These are phyloP conservation scores for Toxonevra muliebris DNA, from an alignment of 2,888 invertebrate species.

Conservation along the genomic window DNA sequence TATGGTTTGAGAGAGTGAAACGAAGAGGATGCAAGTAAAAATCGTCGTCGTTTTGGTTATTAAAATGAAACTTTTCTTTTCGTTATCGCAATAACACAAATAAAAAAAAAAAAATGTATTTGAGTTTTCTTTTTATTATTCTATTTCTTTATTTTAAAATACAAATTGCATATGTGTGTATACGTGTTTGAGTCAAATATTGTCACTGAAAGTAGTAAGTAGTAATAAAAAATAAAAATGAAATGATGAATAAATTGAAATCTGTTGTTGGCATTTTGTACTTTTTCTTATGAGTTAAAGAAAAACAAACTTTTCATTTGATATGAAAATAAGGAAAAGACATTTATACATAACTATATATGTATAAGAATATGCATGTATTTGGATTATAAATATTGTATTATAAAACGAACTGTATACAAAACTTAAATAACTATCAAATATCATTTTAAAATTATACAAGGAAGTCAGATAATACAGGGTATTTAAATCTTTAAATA, in stretches of 20 bases:
- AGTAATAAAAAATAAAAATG: neutral
- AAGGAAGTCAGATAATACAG: too few relatives aligned
- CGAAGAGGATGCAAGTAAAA: conserved; percentile 7
- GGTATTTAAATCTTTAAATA: too few relatives aligned
- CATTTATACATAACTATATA: too few relatives aligned
- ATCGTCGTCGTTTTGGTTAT: conserved; percentile 27
- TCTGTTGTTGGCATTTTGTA: conserved; percentile 36
- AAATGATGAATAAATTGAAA: conserved; percentile 32
- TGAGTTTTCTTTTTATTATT: conserved; percentile 26
- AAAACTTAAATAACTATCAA: too few relatives aligned
- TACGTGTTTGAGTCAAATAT: neutral
- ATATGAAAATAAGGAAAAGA: too few relatives aligned
- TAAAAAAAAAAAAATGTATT: conserved; percentile 4
- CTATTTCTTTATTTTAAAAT: conserved; percentile 2
- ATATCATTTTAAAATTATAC: too few relatives aligned
- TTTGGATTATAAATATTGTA: too few relatives aligned
- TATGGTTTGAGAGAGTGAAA: conserved; percentile 21
- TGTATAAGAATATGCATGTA: too few relatives aligned
- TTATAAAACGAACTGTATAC: too few relatives aligned
- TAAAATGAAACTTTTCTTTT: conserved; percentile 35
- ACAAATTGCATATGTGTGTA: neutral
- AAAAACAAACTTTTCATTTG: too few relatives aligned
- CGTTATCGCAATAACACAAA: neutral
- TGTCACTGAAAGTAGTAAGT: neutral
- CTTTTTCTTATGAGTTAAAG: conserved; percentile 13